Conservation (phyloP, 2,888 invertebrate species). For the Caradrina kadenii region DNA sequence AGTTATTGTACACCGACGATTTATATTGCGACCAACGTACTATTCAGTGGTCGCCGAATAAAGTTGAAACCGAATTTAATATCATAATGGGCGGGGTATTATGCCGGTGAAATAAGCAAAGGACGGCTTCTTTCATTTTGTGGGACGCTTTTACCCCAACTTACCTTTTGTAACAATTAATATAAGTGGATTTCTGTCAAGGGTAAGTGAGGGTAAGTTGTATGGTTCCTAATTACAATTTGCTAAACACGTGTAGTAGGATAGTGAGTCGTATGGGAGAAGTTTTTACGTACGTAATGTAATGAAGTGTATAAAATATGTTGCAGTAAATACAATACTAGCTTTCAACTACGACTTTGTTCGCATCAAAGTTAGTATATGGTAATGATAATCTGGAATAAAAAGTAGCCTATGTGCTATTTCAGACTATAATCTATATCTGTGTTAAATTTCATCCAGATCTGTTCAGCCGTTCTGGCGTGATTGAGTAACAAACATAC, state of each 20-base stretch:
- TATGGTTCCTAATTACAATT: conserved; percentile 58
- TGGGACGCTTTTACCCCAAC: conserved; percentile 65
- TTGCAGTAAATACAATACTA: conserved; percentile 4
- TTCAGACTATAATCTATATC: too few relatives aligned
- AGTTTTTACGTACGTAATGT: conserved; percentile 32
- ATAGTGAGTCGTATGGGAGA: conserved; percentile 49
- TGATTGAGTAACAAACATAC: background rate
- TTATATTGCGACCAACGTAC: conserved; percentile 41
- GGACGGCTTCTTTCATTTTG: conserved; percentile 64
- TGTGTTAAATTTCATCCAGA: too few relatives aligned
- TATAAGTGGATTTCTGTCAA: conserved; percentile 64
- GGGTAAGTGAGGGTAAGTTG: conserved; percentile 54
- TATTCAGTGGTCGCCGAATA: conserved; percentile 34
- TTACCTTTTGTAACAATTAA: conserved; percentile 73
- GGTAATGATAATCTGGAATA: too few relatives aligned
- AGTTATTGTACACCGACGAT: conserved; percentile 38
- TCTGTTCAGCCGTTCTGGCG: too few relatives aligned
- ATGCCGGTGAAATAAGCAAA: conserved; percentile 42
- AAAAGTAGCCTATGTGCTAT: too few relatives aligned
- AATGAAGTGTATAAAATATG: conserved; percentile 36
- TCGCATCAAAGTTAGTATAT: too few relatives aligned
- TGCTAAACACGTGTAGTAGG: conserved; percentile 44
- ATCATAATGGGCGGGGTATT: conserved; percentile 55
- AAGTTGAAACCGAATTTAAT: conserved; percentile 45
- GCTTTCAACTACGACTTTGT: too few relatives aligned